phyloP scores from a whole-genome alignment of 1,140 invertebrate genomes.

The Drosophila nigrodunni region DNA sequence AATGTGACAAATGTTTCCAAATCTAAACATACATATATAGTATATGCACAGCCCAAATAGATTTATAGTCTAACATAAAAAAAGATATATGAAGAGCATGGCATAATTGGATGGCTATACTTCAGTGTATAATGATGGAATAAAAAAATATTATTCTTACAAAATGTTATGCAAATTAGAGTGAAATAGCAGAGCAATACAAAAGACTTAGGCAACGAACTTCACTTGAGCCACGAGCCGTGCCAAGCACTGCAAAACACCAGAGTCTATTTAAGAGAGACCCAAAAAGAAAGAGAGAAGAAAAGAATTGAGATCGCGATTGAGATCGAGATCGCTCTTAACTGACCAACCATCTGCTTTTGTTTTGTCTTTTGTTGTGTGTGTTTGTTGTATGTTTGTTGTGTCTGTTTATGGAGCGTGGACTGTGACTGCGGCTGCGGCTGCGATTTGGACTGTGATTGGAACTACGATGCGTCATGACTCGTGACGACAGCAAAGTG shows the following conservation, averaged over 20 bases:
- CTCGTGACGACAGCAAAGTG: slow-evolving; percentile 37
- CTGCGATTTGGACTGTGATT: slow-evolving; percentile 8
- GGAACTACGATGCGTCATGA: slow-evolving; percentile 21
- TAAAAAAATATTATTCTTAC: slow-evolving; percentile 60
- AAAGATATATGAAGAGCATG: slow-evolving; percentile 21
- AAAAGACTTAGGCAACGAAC: slow-evolving; percentile 66
- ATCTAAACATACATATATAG: slow-evolving; percentile 15
- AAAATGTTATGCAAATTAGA: slow-evolving; percentile 64
- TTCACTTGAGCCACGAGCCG: slow-evolving; percentile 54
- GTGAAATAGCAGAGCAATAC: slow-evolving; percentile 41
- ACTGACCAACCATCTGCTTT: slow-evolving; percentile 26
- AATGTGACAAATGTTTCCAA: slow-evolving; percentile 32
- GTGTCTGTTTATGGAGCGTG: slow-evolving; percentile 22
- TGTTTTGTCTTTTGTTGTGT: slow-evolving; percentile 36
- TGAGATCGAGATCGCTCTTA: slow-evolving; percentile 34
- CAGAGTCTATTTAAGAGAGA: slow-evolving; percentile 19
- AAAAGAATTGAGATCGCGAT: slow-evolving; percentile 8
- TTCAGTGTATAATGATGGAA: slow-evolving; percentile 19
- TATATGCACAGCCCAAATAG: not conserved
- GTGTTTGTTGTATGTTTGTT: slow-evolving; percentile 20
- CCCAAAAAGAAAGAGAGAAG: slow-evolving; percentile 10
- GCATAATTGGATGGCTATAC: slow-evolving; percentile 52
- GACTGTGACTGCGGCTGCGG: slow-evolving; percentile 5
- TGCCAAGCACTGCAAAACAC: slow-evolving; percentile 32
- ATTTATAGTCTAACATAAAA: slow-evolving; percentile 32